Conservation (phyloP, 2,888 invertebrate genomes). For the Prionchulus punctatus region DNA sequence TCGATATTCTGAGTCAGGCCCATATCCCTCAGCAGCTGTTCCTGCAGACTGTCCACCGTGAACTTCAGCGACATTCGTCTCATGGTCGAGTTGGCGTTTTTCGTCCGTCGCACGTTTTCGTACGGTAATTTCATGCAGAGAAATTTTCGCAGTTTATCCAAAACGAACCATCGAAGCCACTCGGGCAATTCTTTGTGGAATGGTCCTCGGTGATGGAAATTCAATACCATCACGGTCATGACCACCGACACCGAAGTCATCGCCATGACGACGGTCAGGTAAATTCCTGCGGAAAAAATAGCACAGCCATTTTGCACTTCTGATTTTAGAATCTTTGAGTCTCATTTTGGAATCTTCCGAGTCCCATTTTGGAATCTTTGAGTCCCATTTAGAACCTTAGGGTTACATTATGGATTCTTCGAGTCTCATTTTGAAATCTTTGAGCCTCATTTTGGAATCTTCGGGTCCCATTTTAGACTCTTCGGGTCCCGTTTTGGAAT, state of each 20-base stretch:
- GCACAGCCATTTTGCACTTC: too few relatives aligned
- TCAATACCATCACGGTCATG: slow-evolving; percentile 35
- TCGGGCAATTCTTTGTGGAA: slow-evolving; percentile 38
- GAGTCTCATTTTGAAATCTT: too few relatives aligned
- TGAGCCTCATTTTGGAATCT: too few relatives aligned
- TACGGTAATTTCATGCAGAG: slow-evolving; percentile 20
- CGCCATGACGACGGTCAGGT: slow-evolving; percentile 44
- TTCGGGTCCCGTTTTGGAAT: too few relatives aligned
- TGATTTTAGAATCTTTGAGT: too few relatives aligned
- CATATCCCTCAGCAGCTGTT: slow-evolving; percentile 28
- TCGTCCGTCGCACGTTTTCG: background rate
- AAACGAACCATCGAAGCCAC: slow-evolving; percentile 35
- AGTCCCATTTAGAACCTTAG: too few relatives aligned
- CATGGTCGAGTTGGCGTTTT: slow-evolving; percentile 16
- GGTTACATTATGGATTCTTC: too few relatives aligned
- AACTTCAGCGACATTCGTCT: slow-evolving; percentile 31
- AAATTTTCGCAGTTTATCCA: slow-evolving; percentile 19
- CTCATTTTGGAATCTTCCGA: too few relatives aligned
- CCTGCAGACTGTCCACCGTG: slow-evolving; percentile 33
- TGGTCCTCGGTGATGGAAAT: slow-evolving; percentile 44
- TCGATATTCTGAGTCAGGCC: background rate
- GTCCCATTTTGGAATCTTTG: too few relatives aligned
- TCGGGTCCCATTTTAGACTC: too few relatives aligned
- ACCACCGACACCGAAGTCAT: slow-evolving; percentile 43
- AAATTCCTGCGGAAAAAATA: too few relatives aligned